Conservation (phyloP, 2,888 invertebrate genomes). For the Plagodis pulveraria region DNA sequence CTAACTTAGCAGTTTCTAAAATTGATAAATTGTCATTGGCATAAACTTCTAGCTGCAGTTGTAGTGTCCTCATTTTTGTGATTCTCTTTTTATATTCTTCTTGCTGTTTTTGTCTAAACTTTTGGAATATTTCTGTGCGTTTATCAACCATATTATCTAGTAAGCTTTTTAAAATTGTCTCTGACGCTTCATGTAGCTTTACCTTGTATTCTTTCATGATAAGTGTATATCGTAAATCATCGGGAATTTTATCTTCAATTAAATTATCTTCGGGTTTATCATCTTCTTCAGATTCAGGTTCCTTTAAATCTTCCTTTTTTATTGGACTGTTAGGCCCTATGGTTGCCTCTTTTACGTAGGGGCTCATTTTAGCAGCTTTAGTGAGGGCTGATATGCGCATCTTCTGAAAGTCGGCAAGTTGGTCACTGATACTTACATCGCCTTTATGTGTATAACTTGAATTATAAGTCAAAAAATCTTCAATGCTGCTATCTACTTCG, state of each 20-base stretch:
- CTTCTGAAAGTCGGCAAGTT: conserved; percentile 72
- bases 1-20: conserved; percentile 70
- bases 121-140: conserved; percentile 60
- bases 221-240: conserved; percentile 64
- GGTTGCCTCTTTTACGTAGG: conserved; percentile 79
- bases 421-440: conserved; percentile 61
- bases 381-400: conserved; percentile 85
- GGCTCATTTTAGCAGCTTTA: conserved; percentile 84
- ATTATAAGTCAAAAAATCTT: conserved; percentile 42
- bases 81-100: conserved; percentile 67
- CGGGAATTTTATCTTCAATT: conserved; percentile 63
- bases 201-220: conserved; percentile 67
- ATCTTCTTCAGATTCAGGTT: conserved; percentile 31
- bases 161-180: conserved; percentile 60
- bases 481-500: conserved; percentile 41
- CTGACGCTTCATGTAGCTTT: conserved; percentile 58
- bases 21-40: conserved; percentile 81
- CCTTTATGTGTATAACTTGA: conserved; percentile 48
- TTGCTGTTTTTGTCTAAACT: conserved; percentile 63
- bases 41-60: conserved; percentile 72
- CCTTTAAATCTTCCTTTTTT: conserved; percentile 44
- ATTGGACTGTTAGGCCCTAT: conserved; percentile 54
- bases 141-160: conserved; percentile 68
- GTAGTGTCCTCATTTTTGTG: conserved; percentile 72
- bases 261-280: conserved; percentile 56